These are phyloP conservation scores for Tenualosa thibaudeaui DNA, from an alignment of 2,797 vertebrate species.

Conservation along the genomic window DNA sequence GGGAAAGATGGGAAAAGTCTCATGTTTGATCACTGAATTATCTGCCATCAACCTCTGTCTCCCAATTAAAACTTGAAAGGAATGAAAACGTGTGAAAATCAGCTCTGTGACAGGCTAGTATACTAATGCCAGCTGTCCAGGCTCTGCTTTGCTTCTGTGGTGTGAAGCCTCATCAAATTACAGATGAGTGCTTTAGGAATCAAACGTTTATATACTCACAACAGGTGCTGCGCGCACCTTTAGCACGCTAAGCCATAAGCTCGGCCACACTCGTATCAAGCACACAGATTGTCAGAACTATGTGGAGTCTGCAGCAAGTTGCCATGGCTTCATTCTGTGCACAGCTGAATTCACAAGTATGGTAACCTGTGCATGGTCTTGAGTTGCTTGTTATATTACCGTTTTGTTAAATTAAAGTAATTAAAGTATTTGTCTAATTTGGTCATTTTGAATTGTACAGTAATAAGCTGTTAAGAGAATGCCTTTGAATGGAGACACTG, in stretches of 20 bases:
- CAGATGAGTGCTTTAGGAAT: not conserved
- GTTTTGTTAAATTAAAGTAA: not conserved
- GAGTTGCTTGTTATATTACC: not conserved
- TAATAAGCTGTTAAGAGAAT: not conserved
- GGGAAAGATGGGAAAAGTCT: not conserved
- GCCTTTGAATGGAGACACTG: not conserved
- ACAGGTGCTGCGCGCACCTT: not conserved
- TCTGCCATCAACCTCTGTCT: not conserved
- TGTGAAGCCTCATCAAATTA: constrained; percentile 5
- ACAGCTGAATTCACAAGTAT: constrained; percentile 9
- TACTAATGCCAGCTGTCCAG: not conserved
- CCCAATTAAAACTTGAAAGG: not conserved
- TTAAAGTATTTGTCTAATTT: constrained; percentile 1
- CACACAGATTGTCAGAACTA: constrained; percentile 27
- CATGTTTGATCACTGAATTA: not conserved
- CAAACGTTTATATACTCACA: not conserved
- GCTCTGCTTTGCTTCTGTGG: not conserved
- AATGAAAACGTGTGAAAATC: not conserved
- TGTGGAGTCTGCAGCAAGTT: constrained; percentile 19
- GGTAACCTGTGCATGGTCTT: not conserved
- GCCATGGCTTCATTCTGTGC: constrained; percentile 8
- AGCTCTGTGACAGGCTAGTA: not conserved
- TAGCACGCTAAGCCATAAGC: constrained; percentile 7
- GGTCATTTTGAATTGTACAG: not conserved
- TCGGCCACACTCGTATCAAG: constrained; percentile 18